Evolutionary conservation across 2,888 invertebrate species (phyloP), one percentile per base, ranked within the genome.

Genomic region (Nomada flava): DNA sequence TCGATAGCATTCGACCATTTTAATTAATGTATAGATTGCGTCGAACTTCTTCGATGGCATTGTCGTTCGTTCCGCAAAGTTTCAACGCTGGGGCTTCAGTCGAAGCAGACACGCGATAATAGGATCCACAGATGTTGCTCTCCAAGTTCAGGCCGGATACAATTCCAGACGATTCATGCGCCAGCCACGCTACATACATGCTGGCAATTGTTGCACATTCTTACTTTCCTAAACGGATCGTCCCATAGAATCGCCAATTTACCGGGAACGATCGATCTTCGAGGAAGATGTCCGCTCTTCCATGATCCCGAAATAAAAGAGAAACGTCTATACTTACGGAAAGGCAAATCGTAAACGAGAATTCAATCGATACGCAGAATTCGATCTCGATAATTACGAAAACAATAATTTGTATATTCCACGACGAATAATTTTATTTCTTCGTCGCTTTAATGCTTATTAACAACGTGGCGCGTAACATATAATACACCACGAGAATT

Each of bases 11-110:
- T 36, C 36, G 36, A 36, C 36, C 36, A 36, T 36, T 47, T 47
- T 47, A 47, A 47, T 47, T 47, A 47, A 11, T 36, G 36, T 47
- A 15, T 47, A 11, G 47, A 47, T 15, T 47, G 13, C 47, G 47
- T 47, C 47, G 15, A 47, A 47, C 83, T 79, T 76, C 77, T 65
- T 20, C 42, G 2, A 64, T 42, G 42, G 36, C 69, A 64, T 62
- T 79, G 86, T 81, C 76, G 68, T 15, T 47, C 57, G 57, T 50
- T 65, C 23, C 42, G 10, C 15, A 10, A 29, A 69, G 52, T 69
- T 13, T n/a, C 44, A 20, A 15, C 64, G n/a, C 15, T 47, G 71
- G 47, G 13, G 20, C 57, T 11, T 10, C 20, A 53, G 42, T 36
- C 15, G 29, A 15, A 50, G n/a, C 57, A 57, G 47, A 36, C 64